These are phyloP conservation scores for Melieria omissa DNA, from an alignment of 2,888 invertebrate genomes.

Conservation along the genomic window DNA sequence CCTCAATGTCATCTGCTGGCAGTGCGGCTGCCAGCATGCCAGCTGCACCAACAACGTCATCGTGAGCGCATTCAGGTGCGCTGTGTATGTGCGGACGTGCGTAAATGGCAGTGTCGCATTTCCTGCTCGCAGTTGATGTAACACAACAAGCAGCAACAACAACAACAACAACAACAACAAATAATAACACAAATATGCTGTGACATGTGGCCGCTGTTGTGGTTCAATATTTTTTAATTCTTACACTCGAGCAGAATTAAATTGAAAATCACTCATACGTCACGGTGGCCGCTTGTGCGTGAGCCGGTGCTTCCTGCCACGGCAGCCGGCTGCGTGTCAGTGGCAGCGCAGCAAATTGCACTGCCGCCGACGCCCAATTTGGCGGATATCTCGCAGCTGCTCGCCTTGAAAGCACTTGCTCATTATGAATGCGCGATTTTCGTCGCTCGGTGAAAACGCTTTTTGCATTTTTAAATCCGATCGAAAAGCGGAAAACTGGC, in stretches of 20 bases:
- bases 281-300: conserved; percentile 15
- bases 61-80: conserved; percentile 12
- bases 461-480: not conserved
- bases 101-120: conserved; percentile 17
- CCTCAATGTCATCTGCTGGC: not conserved
- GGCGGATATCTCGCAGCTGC: no score
- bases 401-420: no score
- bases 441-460: no score
- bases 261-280: conserved; percentile 46
- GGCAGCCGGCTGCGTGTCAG: not conserved
- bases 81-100: conserved; percentile 2
- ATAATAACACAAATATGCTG: not conserved
- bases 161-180: not conserved
- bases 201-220: not conserved
- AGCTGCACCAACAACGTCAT: not conserved
- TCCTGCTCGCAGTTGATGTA: conserved; percentile 24
- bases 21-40: not conserved
- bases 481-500: not conserved
- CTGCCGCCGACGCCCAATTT: no score
- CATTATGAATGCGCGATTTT: no score
- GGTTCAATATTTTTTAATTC: not conserved
- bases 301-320: not conserved
- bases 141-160: conserved; percentile 8
- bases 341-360: conserved; percentile 1
- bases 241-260: conserved; percentile 37